These are phyloP conservation scores for Megaceryle torquata DNA, from an alignment of 2,113 vertebrate genomes.

Conservation along the genomic window DNA sequence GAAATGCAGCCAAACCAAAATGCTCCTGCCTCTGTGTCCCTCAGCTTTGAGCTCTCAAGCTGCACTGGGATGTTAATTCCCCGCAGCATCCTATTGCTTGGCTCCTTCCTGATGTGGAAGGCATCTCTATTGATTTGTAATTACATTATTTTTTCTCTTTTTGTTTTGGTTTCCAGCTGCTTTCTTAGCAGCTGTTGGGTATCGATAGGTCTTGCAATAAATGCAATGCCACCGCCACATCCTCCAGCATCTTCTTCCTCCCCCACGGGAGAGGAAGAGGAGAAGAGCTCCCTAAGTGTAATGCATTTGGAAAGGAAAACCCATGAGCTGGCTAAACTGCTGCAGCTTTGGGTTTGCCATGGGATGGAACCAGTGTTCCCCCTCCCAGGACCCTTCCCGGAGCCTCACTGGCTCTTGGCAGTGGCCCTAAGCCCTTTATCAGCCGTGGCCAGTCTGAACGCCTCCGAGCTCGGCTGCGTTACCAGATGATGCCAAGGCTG, in stretches of 20 bases:
- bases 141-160: neutral
- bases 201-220: neutral
- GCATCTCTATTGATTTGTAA: neutral
- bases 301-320: neutral
- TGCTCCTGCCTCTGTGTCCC: neutral
- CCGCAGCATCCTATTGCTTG: neutral
- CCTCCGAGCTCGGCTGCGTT: neutral
- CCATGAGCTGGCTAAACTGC: neutral
- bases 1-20: neutral
- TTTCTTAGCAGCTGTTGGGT: constrained; percentile 18
- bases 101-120: neutral
- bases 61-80: neutral
- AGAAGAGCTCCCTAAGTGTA: neutral
- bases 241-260: neutral
- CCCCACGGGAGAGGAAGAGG: neutral
- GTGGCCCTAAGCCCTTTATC: neutral
- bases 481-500: neutral
- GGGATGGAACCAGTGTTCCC: neutral
- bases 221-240: neutral
- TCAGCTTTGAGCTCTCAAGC: neutral
- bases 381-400: neutral
- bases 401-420: neutral
- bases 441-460: neutral
- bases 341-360: neutral
- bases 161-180: neutral